Evolutionary conservation across 1,140 invertebrate genomes (phyloP), one percentile per base, ranked within the genome.

Genomic region (Panulirus ornatus): DNA sequence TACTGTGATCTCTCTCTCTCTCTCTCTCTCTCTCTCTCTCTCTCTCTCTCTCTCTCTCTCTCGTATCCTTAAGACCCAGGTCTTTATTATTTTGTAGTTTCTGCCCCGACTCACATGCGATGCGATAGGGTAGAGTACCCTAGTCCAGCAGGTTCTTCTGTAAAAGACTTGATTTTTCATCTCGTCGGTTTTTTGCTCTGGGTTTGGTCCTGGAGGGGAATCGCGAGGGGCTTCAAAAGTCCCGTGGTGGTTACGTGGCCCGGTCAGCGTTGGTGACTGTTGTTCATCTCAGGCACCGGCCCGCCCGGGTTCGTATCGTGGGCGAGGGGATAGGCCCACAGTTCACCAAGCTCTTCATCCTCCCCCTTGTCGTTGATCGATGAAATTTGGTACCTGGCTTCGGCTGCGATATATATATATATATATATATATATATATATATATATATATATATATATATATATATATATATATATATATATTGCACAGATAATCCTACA

Each of bases 11-110:
- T n/a, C n/a, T n/a, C n/a, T n/a, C n/a, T n/a, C n/a, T 58, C 51
- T 58, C 51, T 58, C 51, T 58, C 51, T 58, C 51, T 58, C 51
- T 58, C 51, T 58, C 51, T 58, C 51, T 58, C 51, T 58, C 51
- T 22, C 51, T 58, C 51, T 22, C 51, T 58, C 51, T 22, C 51
- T 22, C 22, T 22, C 22, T 58, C 22, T 22, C 51, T 22, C 11
- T 11, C 22, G 51, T 22, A 11, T 11, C 51, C 51, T 58, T 11
- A 11, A 58, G 22, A 22, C 11, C 51, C 51, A 11, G 11, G 51
- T 22, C 51, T 58, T 22, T 11, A 11, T 11, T 22, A 58, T 22
- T 22, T 22, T 11, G 51, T 58, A 58, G 11, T 11, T 11, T 22
- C 11, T 22, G 11, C 51, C 51, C 51, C 22, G 51, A 11, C 22